Evolutionary conservation across 2,113 vertebrate genomes (phyloP).

Genomic region (Phainopepla nitens): DNA sequence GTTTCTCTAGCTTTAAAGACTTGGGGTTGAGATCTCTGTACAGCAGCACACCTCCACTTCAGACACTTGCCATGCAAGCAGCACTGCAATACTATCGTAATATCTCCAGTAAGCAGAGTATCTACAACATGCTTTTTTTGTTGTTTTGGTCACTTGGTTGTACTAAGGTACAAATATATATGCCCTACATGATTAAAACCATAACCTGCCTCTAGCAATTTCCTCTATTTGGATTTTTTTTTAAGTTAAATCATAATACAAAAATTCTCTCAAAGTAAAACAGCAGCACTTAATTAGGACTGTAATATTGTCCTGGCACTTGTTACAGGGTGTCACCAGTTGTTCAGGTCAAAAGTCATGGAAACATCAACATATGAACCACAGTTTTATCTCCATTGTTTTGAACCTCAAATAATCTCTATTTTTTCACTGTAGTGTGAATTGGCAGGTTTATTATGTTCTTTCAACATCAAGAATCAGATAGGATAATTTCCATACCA

Average conservation of each 20-base stretch:
- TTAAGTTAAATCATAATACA: neutral
- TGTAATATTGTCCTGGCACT: neutral
- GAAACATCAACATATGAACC: neutral
- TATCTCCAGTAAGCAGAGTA: neutral
- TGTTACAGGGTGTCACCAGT: neutral
- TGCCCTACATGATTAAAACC: neutral
- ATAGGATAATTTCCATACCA: neutral
- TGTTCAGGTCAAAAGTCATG: neutral
- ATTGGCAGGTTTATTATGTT: neutral
- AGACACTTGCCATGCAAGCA: neutral
- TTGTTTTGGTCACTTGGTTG: neutral
- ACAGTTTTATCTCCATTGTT: neutral
- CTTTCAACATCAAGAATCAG: neutral
- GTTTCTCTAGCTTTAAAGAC: neutral
- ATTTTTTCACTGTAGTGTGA: constrained; percentile 10
- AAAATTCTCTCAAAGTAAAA: neutral
- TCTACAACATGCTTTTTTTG: neutral
- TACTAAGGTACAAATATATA: neutral
- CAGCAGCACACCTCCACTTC: neutral
- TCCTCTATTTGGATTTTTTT: neutral
- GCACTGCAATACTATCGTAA: neutral
- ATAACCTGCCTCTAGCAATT: neutral
- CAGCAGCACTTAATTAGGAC: neutral
- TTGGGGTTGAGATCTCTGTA: neutral
- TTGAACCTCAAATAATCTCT: constrained; percentile 8